Evolutionary conservation across 53 echinoderm and acorn worm genomes (phyloP).

Genomic region (Holothuria leucospilota): DNA sequence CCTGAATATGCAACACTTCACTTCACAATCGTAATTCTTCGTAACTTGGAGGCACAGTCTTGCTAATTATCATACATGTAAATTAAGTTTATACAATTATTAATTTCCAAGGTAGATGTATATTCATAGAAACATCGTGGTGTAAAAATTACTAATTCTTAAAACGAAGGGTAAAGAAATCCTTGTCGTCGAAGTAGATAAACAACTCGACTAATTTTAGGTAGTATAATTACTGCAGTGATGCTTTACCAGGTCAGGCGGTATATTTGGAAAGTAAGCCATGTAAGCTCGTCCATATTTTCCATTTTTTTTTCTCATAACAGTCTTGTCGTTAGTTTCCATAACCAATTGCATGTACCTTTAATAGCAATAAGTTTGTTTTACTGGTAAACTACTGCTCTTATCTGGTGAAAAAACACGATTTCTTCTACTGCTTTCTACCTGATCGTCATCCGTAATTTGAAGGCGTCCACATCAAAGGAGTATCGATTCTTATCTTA

Average conservation of each 20-base stretch:
- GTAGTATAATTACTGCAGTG: neutral
- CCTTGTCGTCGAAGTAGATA: too few relatives aligned
- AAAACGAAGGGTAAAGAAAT: too few relatives aligned
- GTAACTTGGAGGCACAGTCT: too few relatives aligned
- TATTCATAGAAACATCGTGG: too few relatives aligned
- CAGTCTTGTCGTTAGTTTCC: constrained; percentile 15
- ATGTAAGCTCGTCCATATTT: neutral
- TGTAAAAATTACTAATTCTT: too few relatives aligned
- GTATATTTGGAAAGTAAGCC: constrained; percentile 10
- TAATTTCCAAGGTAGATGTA: too few relatives aligned
- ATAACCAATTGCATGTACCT: constrained; percentile 2
- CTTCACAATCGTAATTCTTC: too few relatives aligned
- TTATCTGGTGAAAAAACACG: neutral
- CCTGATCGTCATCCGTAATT: neutral
- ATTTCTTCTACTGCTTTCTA: constrained; percentile 6
- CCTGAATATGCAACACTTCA: too few relatives aligned
- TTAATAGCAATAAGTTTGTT: constrained; percentile 25
- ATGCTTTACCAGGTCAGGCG: neutral
- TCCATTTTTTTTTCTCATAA: neutral
- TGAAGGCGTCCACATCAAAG: constrained; percentile 20
- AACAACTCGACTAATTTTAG: too few relatives aligned
- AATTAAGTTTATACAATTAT: too few relatives aligned
- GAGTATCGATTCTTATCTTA: neutral
- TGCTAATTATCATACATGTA: too few relatives aligned
- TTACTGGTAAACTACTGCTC: constrained; percentile 14